Evolutionary conservation across 2,113 vertebrate species (phyloP).

Genomic region (Fulmarus glacialis): DNA sequence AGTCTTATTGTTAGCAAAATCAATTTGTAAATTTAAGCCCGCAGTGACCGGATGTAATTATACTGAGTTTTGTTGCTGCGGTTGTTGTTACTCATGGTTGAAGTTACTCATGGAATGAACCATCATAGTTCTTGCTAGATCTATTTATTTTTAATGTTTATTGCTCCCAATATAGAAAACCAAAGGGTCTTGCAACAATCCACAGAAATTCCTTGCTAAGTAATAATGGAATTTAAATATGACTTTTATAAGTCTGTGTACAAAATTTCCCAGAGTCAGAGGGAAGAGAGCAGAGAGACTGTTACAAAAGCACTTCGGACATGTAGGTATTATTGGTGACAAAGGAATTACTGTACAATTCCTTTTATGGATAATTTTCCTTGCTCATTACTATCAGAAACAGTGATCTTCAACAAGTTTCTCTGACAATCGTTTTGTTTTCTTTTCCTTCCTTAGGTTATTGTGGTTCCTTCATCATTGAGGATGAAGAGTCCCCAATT

Average conservation of each 20-base stretch:
- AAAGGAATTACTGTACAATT: not conserved
- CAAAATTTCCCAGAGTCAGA: not conserved
- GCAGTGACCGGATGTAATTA: not conserved
- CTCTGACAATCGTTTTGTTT: not conserved
- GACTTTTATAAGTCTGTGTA: not conserved
- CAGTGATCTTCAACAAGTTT: not conserved
- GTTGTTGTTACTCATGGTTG: not conserved
- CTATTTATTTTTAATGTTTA: not conserved
- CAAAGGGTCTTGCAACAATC: not conserved
- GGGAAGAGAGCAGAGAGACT: not conserved
- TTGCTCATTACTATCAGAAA: not conserved
- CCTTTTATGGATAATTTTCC: not conserved
- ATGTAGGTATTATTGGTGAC: not conserved
- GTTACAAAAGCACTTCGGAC: not conserved
- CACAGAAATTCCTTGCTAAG: not conserved
- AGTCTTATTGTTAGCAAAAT: not conserved
- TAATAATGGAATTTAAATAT: not conserved
- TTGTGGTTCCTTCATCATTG: conserved; percentile 89
- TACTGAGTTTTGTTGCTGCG: not conserved
- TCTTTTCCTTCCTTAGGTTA: conserved; percentile 77
- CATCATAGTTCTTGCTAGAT: not conserved
- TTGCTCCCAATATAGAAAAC: not conserved
- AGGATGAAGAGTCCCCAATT: conserved; percentile 91
- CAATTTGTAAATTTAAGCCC: not conserved
- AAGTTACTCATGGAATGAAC: not conserved